Conservation (phyloP, 2,113 vertebrate species). For the Takifugu flavidus region DNA sequence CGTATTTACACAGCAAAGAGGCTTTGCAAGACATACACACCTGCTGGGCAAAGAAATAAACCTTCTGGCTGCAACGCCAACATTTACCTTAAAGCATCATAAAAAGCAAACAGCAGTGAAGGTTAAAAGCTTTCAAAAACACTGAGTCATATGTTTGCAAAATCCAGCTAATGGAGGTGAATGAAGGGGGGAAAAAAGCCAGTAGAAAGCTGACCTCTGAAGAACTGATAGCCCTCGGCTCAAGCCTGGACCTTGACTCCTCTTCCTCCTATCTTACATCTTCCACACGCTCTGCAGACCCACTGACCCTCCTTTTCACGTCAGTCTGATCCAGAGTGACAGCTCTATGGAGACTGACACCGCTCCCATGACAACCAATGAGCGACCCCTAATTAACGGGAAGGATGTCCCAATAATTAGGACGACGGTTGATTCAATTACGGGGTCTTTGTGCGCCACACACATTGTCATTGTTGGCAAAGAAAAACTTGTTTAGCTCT, state of each 20-base stretch:
- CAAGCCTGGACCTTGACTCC: slow-evolving; percentile 30
- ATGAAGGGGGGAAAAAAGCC: slow-evolving; percentile 19
- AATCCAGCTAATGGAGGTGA: slow-evolving; percentile 46
- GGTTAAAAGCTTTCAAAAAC: slow-evolving; percentile 45
- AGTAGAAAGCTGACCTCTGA: slow-evolving; percentile 22
- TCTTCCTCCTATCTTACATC: slow-evolving; percentile 28
- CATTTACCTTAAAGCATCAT: slow-evolving; percentile 14
- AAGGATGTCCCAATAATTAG: slow-evolving; percentile 56
- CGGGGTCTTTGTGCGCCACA: slow-evolving; percentile 35
- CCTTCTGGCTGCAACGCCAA: too few species aligned
- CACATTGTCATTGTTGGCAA: slow-evolving; percentile 23
- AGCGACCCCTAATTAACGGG: slow-evolving; percentile 53
- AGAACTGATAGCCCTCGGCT: slow-evolving; percentile 20
- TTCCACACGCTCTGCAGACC: slow-evolving; percentile 39
- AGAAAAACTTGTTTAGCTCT: slow-evolving; percentile 38
- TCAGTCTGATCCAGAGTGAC: slow-evolving; percentile 66
- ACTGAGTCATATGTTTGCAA: slow-evolving; percentile 48
- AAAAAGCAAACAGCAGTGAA: slow-evolving; percentile 32
- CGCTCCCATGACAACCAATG: slow-evolving; percentile 48
- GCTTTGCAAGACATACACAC: slow-evolving; percentile 36
- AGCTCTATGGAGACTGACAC: slow-evolving; percentile 59
- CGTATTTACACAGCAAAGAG: slow-evolving; percentile 49
- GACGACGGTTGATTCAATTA: slow-evolving; percentile 64
- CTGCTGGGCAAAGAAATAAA: slow-evolving; percentile 4
- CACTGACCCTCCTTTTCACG: slow-evolving; percentile 53